Base-by-base conservation (phyloP, 2,797 vertebrate species). In the Sciaenops ocellatus region DNA sequence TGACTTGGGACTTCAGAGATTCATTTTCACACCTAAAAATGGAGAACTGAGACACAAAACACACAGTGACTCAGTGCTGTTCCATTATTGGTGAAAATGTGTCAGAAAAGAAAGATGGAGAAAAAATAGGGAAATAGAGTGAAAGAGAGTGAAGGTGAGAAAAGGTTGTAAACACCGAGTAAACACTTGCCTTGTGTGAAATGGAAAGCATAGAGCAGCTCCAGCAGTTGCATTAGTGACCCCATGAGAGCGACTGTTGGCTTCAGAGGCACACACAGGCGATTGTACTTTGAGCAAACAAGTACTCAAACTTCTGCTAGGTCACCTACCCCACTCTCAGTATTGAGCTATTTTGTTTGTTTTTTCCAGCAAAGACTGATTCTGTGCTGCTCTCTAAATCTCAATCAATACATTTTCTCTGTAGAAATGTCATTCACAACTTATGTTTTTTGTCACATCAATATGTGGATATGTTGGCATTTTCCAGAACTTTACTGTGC, bases 141-240 rank as follows among this genome's bases (percentile, higher is more conserved):
- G n/a, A 42, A 15, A 26, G 28, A 46, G 26, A 56, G 57, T 60
- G 60, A 67, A 79, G 78, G 76, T 72, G 62, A 62, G n/a, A 73
- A 47, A 20, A 18, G 48, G 62, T 30, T 84, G 79, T 78, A 78
- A 82, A 88, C 69, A 66, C 18, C 15, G 61, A 18, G 63, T 86
- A 73, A 90, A 86, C 78, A 84, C 63, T 82, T 67, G 42, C 65
- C 61, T 71, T 56, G n/a, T 75, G 69, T 87, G 83, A 81, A 86
- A 79, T 79, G 51, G 64, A 85, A 83, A 78, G 67, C 72, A 59
- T 10, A 68, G 57, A 71, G 67, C 51, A 65, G 73, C 73, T 83
- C 69, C 73, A 69, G 69, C 69, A 60, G 81, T 74, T 85, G 82
- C 78, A 88, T 87, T 77, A 85, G 85, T 74, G 81, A 87, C 73